These are phyloP conservation scores for Chorisops tibialis DNA, from an alignment of 2,888 invertebrate genomes.

Conservation along the genomic window DNA sequence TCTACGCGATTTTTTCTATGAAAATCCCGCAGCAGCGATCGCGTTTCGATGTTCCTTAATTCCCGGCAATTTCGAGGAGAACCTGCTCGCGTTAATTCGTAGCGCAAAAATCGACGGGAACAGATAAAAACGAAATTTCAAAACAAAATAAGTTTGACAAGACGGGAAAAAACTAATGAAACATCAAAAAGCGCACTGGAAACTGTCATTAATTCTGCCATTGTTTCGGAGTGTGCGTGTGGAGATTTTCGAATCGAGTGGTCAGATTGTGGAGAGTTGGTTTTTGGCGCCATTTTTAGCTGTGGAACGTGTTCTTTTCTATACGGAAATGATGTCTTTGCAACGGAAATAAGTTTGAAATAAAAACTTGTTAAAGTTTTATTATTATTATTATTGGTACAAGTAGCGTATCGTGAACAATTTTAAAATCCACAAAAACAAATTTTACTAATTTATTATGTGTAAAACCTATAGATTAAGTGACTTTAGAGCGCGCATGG, in stretches of 20 bases:
- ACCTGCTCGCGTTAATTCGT: neutral
- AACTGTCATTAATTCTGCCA: neutral
- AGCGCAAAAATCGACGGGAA: neutral
- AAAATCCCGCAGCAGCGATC: neutral
- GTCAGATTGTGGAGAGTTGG: too few relatives aligned
- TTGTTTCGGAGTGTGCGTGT: neutral
- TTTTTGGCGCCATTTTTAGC: neutral
- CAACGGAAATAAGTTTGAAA: too few relatives aligned
- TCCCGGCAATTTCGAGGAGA: neutral
- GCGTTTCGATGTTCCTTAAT: neutral
- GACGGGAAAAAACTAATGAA: conserved; percentile 24
- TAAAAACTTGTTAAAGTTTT: too few relatives aligned
- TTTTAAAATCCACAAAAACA: too few relatives aligned
- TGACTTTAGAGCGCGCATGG: too few relatives aligned
- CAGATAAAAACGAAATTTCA: conserved; percentile 20
- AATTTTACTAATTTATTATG: too few relatives aligned
- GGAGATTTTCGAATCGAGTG: too few relatives aligned
- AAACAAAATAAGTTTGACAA: conserved; percentile 27
- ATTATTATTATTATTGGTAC: too few relatives aligned
- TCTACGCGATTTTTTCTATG: conserved; percentile 17
- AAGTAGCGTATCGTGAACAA: too few relatives aligned
- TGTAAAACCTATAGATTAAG: too few relatives aligned
- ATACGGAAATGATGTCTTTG: neutral
- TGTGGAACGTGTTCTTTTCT: neutral
- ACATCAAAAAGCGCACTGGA: conserved; percentile 4